These are phyloP conservation scores for Anaspis maculata DNA, from an alignment of 2,888 invertebrate species.

Conservation along the genomic window DNA sequence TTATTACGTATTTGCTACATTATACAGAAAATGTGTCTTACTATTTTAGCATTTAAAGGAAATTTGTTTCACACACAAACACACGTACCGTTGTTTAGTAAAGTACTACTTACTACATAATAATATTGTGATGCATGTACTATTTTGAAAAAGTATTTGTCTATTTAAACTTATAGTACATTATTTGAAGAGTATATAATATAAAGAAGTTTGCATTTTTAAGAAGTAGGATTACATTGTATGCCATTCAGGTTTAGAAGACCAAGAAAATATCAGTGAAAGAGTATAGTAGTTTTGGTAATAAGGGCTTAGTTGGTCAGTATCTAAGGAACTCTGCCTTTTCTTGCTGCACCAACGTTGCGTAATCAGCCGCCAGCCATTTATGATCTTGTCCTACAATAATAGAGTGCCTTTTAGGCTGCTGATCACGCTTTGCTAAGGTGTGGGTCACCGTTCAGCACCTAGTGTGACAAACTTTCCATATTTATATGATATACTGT, in stretches of 20 bases:
- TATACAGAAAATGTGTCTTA: constrained; percentile 40
- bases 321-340: constrained; percentile 6
- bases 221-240: constrained; percentile 36
- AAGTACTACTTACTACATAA: too few relatives aligned
- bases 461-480: constrained; percentile 32
- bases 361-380: constrained; percentile 43
- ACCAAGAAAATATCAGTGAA: constrained; percentile 16
- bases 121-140: constrained; percentile 36
- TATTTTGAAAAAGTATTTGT: constrained; percentile 26
- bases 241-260: constrained; percentile 25
- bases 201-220: constrained; percentile 36
- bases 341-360: constrained; percentile 26
- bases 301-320: constrained; percentile 19
- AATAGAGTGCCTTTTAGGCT: constrained; percentile 44
- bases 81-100: constrained; percentile 22
- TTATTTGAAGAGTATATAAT: constrained; percentile 6
- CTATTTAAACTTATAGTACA: constrained; percentile 18
- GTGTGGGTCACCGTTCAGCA: constrained; percentile 40
- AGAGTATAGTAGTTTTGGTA: constrained; percentile 26
- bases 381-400: constrained; percentile 33
- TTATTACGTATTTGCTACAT: constrained; percentile 30
- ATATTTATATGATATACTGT: constrained; percentile 39
- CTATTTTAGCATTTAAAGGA: constrained; percentile 35
- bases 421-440: constrained; percentile 42
- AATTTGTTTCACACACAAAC: constrained; percentile 25